A percentile compares a stretch with the other conserved stretches of the same genome.
These are phyloP conservation scores for Burhinus bistriatus DNA, from an alignment of 2,113 vertebrate species.

Conservation along the genomic window DNA sequence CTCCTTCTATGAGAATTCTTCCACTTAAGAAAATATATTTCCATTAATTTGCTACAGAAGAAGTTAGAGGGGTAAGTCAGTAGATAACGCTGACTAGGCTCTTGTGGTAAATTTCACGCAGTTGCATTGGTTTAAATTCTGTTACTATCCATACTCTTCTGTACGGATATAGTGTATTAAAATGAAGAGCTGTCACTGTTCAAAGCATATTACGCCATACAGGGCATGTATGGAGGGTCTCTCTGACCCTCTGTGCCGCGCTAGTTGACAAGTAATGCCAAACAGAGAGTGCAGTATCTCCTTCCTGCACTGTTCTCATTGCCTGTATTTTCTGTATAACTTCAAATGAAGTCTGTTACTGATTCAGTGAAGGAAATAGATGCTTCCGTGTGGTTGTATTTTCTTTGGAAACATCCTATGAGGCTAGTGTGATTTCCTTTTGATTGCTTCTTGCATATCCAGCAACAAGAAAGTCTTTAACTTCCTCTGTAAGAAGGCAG, in stretches of 20 bases:
- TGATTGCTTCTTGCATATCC: neutral
- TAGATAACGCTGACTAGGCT: neutral
- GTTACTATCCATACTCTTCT: neutral
- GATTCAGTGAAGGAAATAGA: neutral
- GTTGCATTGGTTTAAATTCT: neutral
- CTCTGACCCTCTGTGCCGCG: neutral
- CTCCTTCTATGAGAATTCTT: neutral
- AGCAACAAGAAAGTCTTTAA: neutral
- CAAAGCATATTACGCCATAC: neutral
- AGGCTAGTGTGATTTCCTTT: neutral
- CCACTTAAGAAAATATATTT: neutral
- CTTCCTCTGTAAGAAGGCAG: neutral
- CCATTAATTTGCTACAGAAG: neutral
- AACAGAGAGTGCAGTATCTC: neutral
- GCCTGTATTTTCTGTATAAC: neutral
- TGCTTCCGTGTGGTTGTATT: neutral
- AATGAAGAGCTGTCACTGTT: neutral
- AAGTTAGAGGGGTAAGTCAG: neutral
- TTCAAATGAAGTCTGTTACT: neutral
- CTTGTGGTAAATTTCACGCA: neutral
- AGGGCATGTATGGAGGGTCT: neutral
- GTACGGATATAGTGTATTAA: neutral
- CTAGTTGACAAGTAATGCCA: neutral
- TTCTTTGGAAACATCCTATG: neutral
- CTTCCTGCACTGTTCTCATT: neutral